Base-by-base conservation (phyloP, 2,797 vertebrate genomes). In the Borostomias antarcticus region DNA sequence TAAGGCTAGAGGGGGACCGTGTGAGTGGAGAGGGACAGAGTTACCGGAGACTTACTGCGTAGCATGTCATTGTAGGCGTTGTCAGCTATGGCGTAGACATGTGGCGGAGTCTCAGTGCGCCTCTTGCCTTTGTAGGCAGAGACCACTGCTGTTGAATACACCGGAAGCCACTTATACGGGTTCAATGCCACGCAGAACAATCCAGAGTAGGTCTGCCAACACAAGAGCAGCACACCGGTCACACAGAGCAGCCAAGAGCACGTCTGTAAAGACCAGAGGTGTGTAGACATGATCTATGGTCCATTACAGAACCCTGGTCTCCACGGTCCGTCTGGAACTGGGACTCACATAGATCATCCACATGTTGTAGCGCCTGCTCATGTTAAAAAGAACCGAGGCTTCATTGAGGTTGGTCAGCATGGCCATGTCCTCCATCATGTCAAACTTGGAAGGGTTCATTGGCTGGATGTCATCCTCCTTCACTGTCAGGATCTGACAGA, bases 291-390 rank as follows among this genome's bases (percentile, higher is more conserved):
- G n/a, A n/a, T n/a, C 17, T 45, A 17, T 1, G 40, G 40, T 45
- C 15, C 40, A 1, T n/a, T n/a, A 5, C 40, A 43, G 40, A 43
- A 5, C 40, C 13, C 6, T n/a, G 3, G 10, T n/a, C 56, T 23
- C 32, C 8, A 32, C 4, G 15, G 8, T 30, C 21, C 21, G 56
- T 25, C 8, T 26, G 23, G 5, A 33, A n/a, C 43, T 10, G 25
- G 19, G 0, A 52, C 93, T 93, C 43, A 97, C 96, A 0, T 98
- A 98, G 83, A 98, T 96, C 95, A 98, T 98, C 96, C 96, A 98
- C 88, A 94, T 95, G 62, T 87, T 89, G 37, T 96, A 98, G 69
- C 96, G 92, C 51, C 95, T 91, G 67, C 73, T 90, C 65, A 98
- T 85, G 88, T 98, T 98, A 85, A 95, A 91, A 58, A 98, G 89